phyloP scores from a whole-genome alignment of 2,113 vertebrate species.

The Apteryx mantelli region DNA sequence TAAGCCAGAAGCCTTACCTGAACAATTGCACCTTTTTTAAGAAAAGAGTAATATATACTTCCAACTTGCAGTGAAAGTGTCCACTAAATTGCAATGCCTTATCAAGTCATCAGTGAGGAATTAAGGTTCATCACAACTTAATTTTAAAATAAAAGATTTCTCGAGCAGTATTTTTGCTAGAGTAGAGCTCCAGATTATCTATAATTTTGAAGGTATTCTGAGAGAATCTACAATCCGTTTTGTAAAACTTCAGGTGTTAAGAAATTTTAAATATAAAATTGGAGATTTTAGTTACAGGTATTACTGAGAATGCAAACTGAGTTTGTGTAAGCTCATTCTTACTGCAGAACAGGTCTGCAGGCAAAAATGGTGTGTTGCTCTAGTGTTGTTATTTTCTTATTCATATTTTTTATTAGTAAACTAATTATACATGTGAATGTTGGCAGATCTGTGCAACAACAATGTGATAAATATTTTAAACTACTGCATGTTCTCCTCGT shows the following conservation, averaged over 20 bases:
- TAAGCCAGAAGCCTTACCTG: background rate
- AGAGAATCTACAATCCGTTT: background rate
- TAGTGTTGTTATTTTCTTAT: background rate
- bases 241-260: background rate
- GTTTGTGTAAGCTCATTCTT: background rate
- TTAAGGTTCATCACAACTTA: background rate
- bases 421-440: background rate
- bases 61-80: background rate
- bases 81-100: background rate
- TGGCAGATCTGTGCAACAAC: background rate
- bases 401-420: background rate
- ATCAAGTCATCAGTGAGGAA: background rate
- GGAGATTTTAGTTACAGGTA: background rate
- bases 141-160: background rate
- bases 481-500: background rate
- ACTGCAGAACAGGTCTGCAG: background rate
- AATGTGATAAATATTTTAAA: background rate
- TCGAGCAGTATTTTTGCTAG: background rate
- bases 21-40: background rate
- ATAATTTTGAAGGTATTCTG: background rate
- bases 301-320: background rate
- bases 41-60: background rate
- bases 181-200: background rate
- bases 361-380: background rate
- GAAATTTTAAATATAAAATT: background rate